Base-by-base conservation (phyloP, 1,140 invertebrate genomes). In the Cecropterus lyciades region DNA sequence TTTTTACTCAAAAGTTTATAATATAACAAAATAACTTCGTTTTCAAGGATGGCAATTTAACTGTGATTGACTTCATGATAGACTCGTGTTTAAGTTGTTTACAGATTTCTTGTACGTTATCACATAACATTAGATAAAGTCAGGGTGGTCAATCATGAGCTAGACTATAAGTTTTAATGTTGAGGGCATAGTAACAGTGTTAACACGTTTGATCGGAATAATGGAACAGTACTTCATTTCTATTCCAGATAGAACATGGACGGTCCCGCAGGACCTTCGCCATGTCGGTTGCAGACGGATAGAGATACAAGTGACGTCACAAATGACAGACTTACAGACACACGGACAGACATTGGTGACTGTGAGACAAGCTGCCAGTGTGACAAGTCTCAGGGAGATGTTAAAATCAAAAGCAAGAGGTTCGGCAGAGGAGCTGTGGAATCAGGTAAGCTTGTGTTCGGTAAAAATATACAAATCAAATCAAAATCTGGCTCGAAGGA, bases 351-450 rank as follows among this genome's bases (percentile, higher is more conserved):
- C 33, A 67, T 15, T 42, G 71, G 71, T 51, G 53, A 65, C 40
- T 75, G 76, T 52, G 42, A 69, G 66, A 65, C 75, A 64, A 77
- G 57, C 65, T 87, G 80, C 52, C 72, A 80, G 20, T 88, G 85
- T 70, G 82, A 81, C 65, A 78, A 64, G 49, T 68, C 73, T 59
- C 74, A 83, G 16, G 73, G 78, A 0, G 80, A 87, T 60, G 86
- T 87, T 15, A 84, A 80, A 67, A 69, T 85, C n/a, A 81, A 76
- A 42, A 85, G 83, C 76, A 89, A 87, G 70, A 75, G 88, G 59
- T 82, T 75, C 37, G 87, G 88, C 37, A 77, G 89, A 52, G 89
- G 87, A 11, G 89, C 88, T 0, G 85, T 91, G 43, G 82, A 90
- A 65, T 83, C 85, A 77, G 84, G 89, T 86, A 71, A 65, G 0